Base-by-base conservation (phyloP, 2,113 vertebrate species). In the Rallus limicola region DNA sequence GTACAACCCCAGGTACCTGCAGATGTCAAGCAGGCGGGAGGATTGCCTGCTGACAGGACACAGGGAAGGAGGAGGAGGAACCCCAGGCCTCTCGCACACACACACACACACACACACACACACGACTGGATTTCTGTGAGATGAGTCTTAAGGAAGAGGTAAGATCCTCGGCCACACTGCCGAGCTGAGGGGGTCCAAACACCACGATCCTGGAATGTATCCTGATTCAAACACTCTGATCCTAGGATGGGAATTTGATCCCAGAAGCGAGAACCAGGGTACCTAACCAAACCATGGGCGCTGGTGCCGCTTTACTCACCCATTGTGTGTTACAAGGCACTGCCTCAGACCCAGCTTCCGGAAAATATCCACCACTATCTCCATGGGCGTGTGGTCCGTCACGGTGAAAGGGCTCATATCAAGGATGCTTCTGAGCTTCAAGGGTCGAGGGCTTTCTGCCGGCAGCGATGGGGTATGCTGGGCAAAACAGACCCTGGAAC, bases 351-450 rank as follows among this genome's bases (percentile, higher is more conserved):
- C 99, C 92, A 99, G 97, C 96, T 99, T 99, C 34, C 99, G 98
- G 98, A 99, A 99, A 96, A 99, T 99, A 97, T 99, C 99, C 97
- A 99, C 99, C 97, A 99, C 99, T 23, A 99, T 99, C 98, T 99
- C 99, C 99, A 99, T 99, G 38, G 99, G 99, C 4, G 99, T 99
- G 97, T 99, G 99, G 98, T 99, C 99, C 9, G 99, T 99, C 97
- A 99, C 99, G 13, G 99, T 99, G 97, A 99, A 99, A 68, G 99
- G 99, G 96, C 99, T 99, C 99, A 99, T 99, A 95, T 99, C 99
- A 72, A 99, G 98, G 92, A 99, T 99, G 98, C 99, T 99, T 97
- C 99, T 98, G 23, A 99, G 98, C 81, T 99, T 99, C 95, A 99
- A 94, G 15, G 99, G 99, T 10, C 99, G 98, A 29, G 99, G 99